Base-by-base conservation (phyloP, 2,113 vertebrate genomes). In the Catharus minimus region DNA sequence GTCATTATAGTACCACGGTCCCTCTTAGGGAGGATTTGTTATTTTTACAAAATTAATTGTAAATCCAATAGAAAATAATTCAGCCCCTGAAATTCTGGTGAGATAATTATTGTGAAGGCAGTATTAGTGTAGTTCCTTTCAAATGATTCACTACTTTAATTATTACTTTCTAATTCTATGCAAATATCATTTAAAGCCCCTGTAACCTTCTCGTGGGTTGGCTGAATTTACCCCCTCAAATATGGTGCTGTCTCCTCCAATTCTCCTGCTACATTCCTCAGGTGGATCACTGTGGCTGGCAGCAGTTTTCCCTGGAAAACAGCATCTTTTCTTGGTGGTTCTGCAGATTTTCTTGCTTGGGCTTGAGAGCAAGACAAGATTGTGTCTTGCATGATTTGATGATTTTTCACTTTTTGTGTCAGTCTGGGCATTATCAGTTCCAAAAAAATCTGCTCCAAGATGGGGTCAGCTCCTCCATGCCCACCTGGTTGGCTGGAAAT, bases 61-160 rank as follows among this genome's bases (percentile, higher is more conserved):
- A 97, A 96, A 96, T 96, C 93, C 73, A 97, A 95, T 93, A 93
- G 82, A 94, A 97, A 97, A 94, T 89, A 95, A 95, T 87, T 89
- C 90, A 90, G 81, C 67, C 85, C 80, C 94, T 94, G 92, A 96
- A 96, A 93, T 95, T 96, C 89, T 72, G 93, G 94, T 81, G 94
- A 95, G 94, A 96, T 97, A 96, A 96, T 95, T 96, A 94, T 95
- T 95, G 90, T 79, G 86, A 96, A 77, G 87, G 47, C 7, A 69
- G 71, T 90, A 92, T 94, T 95, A 96, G 79, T 65, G 41, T 67
- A 91, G 86, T 55, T 89, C 83, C 73, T 95, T 95, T 95, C 86
- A 78, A 79, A 85, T 72, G 49, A 92, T 94, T 95, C 90, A 44
- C 86, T 89, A 86, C 88, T 91, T 95, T 95, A 96, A 95, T 96